phyloP scores from a whole-genome alignment of 1,140 invertebrate genomes.

The Artemia franciscana region DNA sequence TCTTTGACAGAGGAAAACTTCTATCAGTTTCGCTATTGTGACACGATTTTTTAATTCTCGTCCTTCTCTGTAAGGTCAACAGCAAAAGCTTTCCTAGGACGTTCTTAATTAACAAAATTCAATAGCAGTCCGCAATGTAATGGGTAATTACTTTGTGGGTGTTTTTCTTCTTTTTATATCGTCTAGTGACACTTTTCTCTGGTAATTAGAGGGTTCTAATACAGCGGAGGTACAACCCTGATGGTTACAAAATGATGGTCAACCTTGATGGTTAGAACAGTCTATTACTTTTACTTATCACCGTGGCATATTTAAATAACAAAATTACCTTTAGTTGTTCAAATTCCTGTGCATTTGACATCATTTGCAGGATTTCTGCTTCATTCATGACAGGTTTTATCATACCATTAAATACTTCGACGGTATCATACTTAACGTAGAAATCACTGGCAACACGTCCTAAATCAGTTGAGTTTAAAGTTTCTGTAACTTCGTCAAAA shows the following conservation, averaged over 20 bases:
- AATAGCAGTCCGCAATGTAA: no score
- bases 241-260: background rate
- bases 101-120: no score
- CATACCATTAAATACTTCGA: constrained; percentile 64
- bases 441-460: constrained; percentile 90
- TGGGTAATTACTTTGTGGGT: no score
- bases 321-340: constrained; percentile 71
- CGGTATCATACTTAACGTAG: constrained; percentile 91
- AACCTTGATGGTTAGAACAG: background rate
- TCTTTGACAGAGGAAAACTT: no score
- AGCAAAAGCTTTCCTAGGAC: no score
- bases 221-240: background rate
- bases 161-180: no score
- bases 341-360: constrained; percentile 82
- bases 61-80: no score
- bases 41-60: no score
- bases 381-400: constrained; percentile 59
- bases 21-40: no score
- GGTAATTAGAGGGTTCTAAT: no score
- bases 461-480: constrained; percentile 60
- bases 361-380: constrained; percentile 58
- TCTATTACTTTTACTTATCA: background rate
- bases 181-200: no score
- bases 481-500: constrained; percentile 57
- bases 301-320: background rate